Base-by-base conservation (phyloP, 2,797 vertebrate genomes). In the Dendrocincla tyrannina region DNA sequence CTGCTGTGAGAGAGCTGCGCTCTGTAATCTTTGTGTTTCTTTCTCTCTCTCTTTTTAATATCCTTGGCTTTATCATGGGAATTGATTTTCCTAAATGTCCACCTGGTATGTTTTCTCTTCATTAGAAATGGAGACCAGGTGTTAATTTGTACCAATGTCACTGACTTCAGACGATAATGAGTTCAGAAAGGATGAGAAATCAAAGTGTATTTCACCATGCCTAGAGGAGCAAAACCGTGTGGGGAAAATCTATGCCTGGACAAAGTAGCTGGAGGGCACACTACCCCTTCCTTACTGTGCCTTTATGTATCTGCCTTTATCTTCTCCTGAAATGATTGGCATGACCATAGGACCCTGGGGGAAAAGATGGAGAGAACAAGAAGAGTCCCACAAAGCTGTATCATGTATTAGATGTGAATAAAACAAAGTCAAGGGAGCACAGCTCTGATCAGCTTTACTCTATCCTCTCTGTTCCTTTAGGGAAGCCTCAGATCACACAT, bases 1-100 rank as follows among this genome's bases (percentile, higher is more conserved):
- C 88, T 95, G 58, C 85, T 92, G 78, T 60, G 63, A 67, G 85
- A 95, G 88, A 92, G 50, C 78, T 76, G 50, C 0, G 1, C 58
- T 84, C 8, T 1, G 33, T 91, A 94, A 95, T 95, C 87, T 88
- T 63, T 72, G 39, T 69, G 50, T 35, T 83, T 85, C 63, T 93
- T 75, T 97, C 72, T 88, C 53, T 92, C 72, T 88, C 81, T 88
- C 59, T 94, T 93, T 97, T 96, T 96, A 97, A 96, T 97, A 97
- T 96, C 85, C 88, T 92, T 95, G 93, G 63, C 85, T 94, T 95
- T 96, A 91, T 94, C 95, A 76, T 67, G 89, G 89, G 94, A 94
- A 95, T 94, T 86, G 85, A 94, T 96, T 96, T 96, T 95, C 83
- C 49, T 92, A 86, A 95, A 80, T 87, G 82, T 85, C 88, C 91